Evolutionary conservation across 2,113 vertebrate genomes (phyloP), one percentile per base, ranked within the genome.

Genomic region (Caloenas nicobarica): DNA sequence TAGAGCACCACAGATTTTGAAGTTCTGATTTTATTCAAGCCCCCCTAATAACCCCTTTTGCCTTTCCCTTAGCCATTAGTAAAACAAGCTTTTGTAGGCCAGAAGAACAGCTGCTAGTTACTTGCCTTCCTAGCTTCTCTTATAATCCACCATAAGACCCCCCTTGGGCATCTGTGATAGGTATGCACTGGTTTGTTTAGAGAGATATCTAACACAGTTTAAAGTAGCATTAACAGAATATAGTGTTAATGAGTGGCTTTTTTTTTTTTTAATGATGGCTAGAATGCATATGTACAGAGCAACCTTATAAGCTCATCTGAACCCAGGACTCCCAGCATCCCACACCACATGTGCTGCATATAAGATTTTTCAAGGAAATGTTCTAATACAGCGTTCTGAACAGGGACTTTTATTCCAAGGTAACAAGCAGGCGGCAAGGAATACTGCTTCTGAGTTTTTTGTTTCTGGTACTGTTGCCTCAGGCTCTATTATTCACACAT

Each of bases 11-110:
- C 36, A 94, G 69, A 77, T 69, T 95, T 87, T 92, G 54, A 77
- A 95, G 76, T 92, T 97, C 88, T 94, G 85, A 95, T 94, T 97
- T 96, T 91, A 89, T 53, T 79, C 18, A 96, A 66, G 53, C 48
- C 57, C 12, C 89, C 71, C 56, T 95, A 91, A 48, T 53, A 87
- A 80, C 5, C 53, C 38, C 29, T 44, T 93, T 71, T 79, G 82
- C 26, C 46, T 51, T 74, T 89, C n/a, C 60, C 44, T 56, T 40
- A 58, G 18, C 46, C 46, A 31, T 69, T 53, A 84, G 60, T 29
- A 89, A 69, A 68, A 46, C 9, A 76, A 88, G 48, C 34, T 91
- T 73, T 72, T 34, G 16, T 42, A 70, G 38, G 89, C 40, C 76
- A 48, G 42, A 70, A 92, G 3, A 78, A 38, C 19, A 94, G 58